Base-by-base conservation (phyloP, 2,797 vertebrate species). In the Chaetophractus vellerosus region DNA sequence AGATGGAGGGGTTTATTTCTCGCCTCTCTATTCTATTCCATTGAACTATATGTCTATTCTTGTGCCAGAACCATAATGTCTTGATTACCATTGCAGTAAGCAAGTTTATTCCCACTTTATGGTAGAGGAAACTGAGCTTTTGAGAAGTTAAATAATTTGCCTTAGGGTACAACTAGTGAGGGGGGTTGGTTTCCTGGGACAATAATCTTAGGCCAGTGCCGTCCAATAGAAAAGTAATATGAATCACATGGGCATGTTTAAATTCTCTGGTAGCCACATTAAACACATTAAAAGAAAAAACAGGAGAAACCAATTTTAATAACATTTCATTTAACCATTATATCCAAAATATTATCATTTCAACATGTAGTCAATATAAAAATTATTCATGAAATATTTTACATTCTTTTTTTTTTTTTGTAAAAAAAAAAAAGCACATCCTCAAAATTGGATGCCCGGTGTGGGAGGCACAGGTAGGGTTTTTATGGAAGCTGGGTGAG, bases 101-200 rank as follows among this genome's bases (percentile, higher is more conserved):
- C 55, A 55, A 21, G 5, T 55, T 55, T 55, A 55, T 55, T 55
- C 55, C 72, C 52, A 11, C 81, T 92, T 93, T 88, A 21, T 18
- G 86, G 68, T 94, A 52, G 92, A 93, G 55, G 52, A 83, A 84
- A 68, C 28, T 48, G 19, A 81, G 14, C n/a, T 85, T 82, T 7
- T 41, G 57, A 74, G 52, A 66, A 76, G 48, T 80, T n/a, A 36
- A 88, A 48, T n/a, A 36, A 45, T 88, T 84, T 76, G 19, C 50
- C 7, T 84, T 90, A 90, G 45, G 19, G 75, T 71, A 64, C 6
- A 31, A 38, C 18, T 75, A 85, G 23, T 57, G 28, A 55, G 81
- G 33, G 18, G 36, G 18, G 10, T 55, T 86, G 55, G 55, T 55
- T 55, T 55, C 55, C 80, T 38, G 24, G 87, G 41, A 80, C 28